Percentiles rank a stretch among this genome's conserved stretches.
Conservation (phyloP, 2,113 vertebrate genomes). For the Trachemys scripta region DNA sequence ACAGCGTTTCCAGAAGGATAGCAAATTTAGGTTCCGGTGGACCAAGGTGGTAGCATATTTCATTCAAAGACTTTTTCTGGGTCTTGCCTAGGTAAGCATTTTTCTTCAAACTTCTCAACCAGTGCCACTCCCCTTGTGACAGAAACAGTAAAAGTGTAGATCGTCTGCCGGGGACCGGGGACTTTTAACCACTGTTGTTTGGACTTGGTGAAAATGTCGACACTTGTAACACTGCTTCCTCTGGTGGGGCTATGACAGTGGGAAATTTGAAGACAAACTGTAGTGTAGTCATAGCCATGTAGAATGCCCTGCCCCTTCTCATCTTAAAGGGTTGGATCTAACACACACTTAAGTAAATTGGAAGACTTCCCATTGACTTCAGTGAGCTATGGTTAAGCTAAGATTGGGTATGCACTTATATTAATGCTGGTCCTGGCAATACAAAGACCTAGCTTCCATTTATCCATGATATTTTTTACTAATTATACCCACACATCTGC, state of each 20-base stretch:
- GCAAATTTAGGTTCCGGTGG: not conserved
- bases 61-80: slow-evolving; percentile 46
- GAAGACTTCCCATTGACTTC: not conserved
- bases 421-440: not conserved
- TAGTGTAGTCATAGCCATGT: slow-evolving; percentile 23
- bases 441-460: not conserved
- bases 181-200: slow-evolving; percentile 70
- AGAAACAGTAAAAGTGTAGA: slow-evolving; percentile 41
- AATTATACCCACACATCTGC: not conserved
- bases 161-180: slow-evolving; percentile 31
- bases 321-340: not conserved
- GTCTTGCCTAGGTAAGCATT: slow-evolving; percentile 59
- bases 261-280: slow-evolving; percentile 41
- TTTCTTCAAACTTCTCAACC: slow-evolving; percentile 35
- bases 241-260: not conserved
- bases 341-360: not conserved
- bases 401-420: not conserved
- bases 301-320: not conserved
- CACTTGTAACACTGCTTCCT: slow-evolving; percentile 48
- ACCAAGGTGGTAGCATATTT: slow-evolving; percentile 29
- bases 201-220: slow-evolving; percentile 64
- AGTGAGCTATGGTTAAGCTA: not conserved
- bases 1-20: not conserved
- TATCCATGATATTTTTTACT: not conserved
- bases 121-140: slow-evolving; percentile 57